phyloP scores from a whole-genome alignment of 1,140 invertebrate species.

The Drosophila sp. region DNA sequence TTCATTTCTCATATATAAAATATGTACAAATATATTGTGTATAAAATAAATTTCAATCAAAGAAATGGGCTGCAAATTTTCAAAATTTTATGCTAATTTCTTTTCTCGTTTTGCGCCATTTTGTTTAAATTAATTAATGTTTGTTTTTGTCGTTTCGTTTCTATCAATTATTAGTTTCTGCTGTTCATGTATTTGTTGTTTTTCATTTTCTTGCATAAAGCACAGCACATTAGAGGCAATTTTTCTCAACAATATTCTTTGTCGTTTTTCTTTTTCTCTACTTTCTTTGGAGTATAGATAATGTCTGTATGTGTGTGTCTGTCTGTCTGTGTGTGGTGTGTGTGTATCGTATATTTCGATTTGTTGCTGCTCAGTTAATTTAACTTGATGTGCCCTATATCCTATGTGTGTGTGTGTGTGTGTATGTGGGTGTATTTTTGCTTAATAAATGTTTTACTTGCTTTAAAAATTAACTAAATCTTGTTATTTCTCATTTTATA shows the following conservation, averaged over 20 bases:
- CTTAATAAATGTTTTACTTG: constrained; percentile 60
- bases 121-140: constrained; percentile 44
- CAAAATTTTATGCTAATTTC: constrained; percentile 39
- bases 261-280: constrained; percentile 62
- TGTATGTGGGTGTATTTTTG: constrained; percentile 41
- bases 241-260: constrained; percentile 64
- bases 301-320: constrained; percentile 56
- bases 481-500: constrained; percentile 52
- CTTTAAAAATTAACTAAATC: constrained; percentile 72
- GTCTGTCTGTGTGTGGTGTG: constrained; percentile 27
- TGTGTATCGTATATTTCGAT: constrained; percentile 63
- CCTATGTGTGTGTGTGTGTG: constrained; percentile 46
- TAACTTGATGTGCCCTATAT: constrained; percentile 61
- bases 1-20: constrained; percentile 47
- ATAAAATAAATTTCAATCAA: constrained; percentile 61
- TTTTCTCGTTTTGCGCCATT: constrained; percentile 42
- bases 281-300: constrained; percentile 79
- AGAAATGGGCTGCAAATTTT: constrained; percentile 58
- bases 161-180: constrained; percentile 42
- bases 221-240: constrained; percentile 69
- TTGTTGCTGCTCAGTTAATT: constrained; percentile 57
- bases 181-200: constrained; percentile 38
- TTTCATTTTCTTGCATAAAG: constrained; percentile 46
- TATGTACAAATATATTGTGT: constrained; percentile 73
- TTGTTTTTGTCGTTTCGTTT: constrained; percentile 30